Evolutionary conservation across 37 sponge, comb jelly and placozoan genomes (phyloP).

Genomic region (Cladorhizidae sp.): DNA sequence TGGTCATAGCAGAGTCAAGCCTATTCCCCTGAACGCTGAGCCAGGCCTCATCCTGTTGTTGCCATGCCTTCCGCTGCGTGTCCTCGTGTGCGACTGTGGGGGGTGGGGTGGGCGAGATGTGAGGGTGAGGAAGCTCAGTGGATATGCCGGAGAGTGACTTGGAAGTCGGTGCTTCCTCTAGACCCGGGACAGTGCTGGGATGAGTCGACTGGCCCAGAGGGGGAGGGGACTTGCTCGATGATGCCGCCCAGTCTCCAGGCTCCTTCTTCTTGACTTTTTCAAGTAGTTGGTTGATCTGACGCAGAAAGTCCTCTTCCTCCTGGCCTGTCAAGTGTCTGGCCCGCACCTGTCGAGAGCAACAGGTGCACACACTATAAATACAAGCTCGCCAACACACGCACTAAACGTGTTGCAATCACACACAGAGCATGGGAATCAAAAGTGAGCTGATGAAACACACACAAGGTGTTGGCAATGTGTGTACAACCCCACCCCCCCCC

Average conservation of each 20-base stretch:
- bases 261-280: slow-evolving; percentile 7
- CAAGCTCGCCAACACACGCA: no score
- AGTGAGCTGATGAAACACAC: no score
- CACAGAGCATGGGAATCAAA: no score
- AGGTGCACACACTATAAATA: no score
- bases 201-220: neutral
- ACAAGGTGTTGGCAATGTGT: no score
- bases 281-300: slow-evolving; percentile 17
- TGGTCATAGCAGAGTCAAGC: no score
- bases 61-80: no score
- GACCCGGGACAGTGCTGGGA: neutral
- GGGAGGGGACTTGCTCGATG: neutral
- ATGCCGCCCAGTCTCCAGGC: neutral
- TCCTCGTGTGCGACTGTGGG: neutral
- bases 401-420: no score
- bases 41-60: no score
- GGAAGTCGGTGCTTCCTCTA: neutral
- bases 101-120: neutral
- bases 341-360: slow-evolving; percentile 34
- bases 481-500: no score
- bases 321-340: slow-evolving; percentile 35
- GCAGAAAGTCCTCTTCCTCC: slow-evolving; percentile 58
- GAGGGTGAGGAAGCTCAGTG: neutral
- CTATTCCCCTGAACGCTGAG: no score
- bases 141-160: neutral